A percentile compares a stretch with the other conserved stretches of the same genome.
Evolutionary conservation across 2,113 vertebrate species (phyloP).

Genomic region (Pseudopipra pipra): DNA sequence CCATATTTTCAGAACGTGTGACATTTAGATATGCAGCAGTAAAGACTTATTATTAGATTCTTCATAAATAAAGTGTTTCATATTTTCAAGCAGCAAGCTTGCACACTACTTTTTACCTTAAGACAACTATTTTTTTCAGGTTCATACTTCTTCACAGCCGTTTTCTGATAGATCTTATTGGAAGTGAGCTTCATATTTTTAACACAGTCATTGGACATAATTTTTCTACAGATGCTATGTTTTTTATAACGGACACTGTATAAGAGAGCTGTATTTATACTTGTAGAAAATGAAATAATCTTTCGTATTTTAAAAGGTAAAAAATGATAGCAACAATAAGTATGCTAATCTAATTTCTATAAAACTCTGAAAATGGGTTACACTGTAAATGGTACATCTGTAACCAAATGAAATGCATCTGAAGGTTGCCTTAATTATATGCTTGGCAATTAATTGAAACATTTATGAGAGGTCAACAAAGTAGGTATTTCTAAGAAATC

Average conservation of each 20-base stretch:
- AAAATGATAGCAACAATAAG: neutral
- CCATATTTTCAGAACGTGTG: neutral
- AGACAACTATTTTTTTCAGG: neutral
- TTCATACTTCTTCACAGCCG: neutral
- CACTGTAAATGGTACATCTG: neutral
- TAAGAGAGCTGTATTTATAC: neutral
- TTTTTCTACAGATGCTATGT: neutral
- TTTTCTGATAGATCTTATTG: neutral
- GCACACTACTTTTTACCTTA: neutral
- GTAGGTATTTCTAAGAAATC: neutral
- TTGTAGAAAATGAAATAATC: neutral
- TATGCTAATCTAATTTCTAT: neutral
- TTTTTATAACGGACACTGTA: neutral
- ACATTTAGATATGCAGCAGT: neutral
- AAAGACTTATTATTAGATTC: neutral
- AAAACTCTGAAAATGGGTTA: neutral
- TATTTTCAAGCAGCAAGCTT: neutral
- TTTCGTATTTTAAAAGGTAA: neutral
- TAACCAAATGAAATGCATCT: neutral
- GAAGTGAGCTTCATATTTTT: neutral
- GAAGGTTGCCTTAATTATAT: neutral
- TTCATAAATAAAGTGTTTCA: neutral
- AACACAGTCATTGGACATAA: neutral
- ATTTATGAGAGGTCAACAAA: neutral
- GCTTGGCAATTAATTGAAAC: neutral